phyloP scores from a whole-genome alignment of 2,797 vertebrate genomes.

The Pantherophis alleghaniensis region DNA sequence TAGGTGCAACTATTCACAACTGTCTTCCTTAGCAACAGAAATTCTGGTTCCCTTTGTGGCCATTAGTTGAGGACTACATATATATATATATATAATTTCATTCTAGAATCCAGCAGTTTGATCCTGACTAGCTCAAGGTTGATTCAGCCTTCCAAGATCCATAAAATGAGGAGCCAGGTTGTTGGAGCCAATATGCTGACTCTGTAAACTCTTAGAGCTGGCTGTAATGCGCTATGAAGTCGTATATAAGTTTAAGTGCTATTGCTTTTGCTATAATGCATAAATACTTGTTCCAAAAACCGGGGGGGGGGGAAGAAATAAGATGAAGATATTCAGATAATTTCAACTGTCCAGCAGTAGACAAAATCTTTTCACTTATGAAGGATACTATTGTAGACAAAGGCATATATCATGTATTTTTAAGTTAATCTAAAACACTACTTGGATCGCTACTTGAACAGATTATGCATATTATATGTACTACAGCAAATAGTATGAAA shows the following conservation, averaged over 20 bases:
- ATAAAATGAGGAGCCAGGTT: no score
- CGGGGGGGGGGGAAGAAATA: rapidly evolving
- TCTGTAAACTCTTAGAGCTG: no score
- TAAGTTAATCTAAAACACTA: not conserved
- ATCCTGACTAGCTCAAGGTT: no score
- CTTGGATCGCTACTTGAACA: not conserved
- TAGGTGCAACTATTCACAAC: not conserved
- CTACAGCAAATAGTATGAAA: not conserved
- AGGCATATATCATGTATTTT: not conserved
- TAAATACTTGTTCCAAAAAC: no score
- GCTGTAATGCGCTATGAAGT: no score
- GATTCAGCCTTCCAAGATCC: no score
- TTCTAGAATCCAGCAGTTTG: no score
- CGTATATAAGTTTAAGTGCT: no score
- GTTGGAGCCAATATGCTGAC: no score
- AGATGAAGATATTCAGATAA: not conserved
- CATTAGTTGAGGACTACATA: not conserved
- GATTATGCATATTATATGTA: not conserved
- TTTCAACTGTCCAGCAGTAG: not conserved
- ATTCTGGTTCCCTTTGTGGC: not conserved
- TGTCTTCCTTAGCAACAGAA: not conserved
- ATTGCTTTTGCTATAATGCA: no score
- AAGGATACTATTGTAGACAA: not conserved
- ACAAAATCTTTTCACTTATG: not conserved
- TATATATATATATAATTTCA: not conserved